Percentiles rank a stretch among this genome's conserved stretches.
These are phyloP conservation scores for Acleris literana DNA, from an alignment of 2,888 invertebrate genomes.

Conservation along the genomic window DNA sequence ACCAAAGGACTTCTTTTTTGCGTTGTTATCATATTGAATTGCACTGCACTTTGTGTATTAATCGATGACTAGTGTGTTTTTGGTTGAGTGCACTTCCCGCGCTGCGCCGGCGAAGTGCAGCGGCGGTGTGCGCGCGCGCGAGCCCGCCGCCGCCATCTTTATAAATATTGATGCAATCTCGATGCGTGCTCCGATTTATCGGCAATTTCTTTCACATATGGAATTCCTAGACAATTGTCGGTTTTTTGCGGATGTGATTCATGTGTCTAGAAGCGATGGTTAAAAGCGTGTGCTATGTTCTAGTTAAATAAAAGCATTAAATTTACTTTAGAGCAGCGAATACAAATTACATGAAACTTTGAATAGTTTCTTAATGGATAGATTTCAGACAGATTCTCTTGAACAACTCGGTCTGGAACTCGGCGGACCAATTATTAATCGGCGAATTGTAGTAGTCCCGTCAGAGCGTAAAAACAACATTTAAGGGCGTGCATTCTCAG, in stretches of 20 bases:
- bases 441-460: too few relatives aligned
- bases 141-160: conserved; percentile 60
- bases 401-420: too few relatives aligned
- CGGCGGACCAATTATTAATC: too few relatives aligned
- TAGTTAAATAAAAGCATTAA: not conserved
- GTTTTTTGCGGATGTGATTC: conserved; percentile 2
- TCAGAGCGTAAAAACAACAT: too few relatives aligned
- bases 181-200: conserved; percentile 74
- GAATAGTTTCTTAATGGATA: too few relatives aligned
- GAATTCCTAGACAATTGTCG: not conserved
- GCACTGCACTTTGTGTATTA: conserved; percentile 6
- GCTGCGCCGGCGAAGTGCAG: conserved; percentile 72
- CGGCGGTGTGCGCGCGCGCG: conserved; percentile 62
- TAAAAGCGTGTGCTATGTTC: conserved; percentile 20
- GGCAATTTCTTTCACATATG: conserved; percentile 36
- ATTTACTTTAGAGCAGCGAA: not conserved
- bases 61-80: conserved; percentile 6
- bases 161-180: conserved; percentile 80
- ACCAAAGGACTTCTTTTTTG: not conserved
- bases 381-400: too few relatives aligned
- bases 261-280: not conserved
- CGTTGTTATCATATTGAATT: conserved; percentile 6
- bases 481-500: too few relatives aligned
- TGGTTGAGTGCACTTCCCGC: conserved; percentile 50
- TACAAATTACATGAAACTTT: too few relatives aligned